Percentiles rank a stretch among this genome's conserved stretches.
Conservation (phyloP, 1,140 invertebrate genomes). For the Heliconius himera region DNA sequence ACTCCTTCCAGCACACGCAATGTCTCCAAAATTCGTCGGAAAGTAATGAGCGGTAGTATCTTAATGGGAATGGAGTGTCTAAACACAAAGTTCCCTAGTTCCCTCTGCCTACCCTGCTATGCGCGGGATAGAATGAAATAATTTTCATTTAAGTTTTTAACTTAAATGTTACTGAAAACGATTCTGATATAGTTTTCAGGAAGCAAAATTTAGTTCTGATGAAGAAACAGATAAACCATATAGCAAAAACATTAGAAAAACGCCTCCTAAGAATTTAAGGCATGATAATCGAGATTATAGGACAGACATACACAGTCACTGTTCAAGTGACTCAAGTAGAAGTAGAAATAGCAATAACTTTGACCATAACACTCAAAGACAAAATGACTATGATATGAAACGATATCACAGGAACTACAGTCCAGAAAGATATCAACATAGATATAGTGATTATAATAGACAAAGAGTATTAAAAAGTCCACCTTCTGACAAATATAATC, state of each 20-base stretch:
- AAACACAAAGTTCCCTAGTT: too few species aligned
- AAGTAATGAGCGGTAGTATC: too few species aligned
- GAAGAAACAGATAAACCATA: slow-evolving; percentile 52
- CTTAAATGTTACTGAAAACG: too few species aligned
- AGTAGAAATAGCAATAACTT: slow-evolving; percentile 37
- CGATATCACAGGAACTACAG: slow-evolving; percentile 44
- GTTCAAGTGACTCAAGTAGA: slow-evolving; percentile 34
- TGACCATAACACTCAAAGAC: slow-evolving; percentile 42
- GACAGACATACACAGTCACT: slow-evolving; percentile 15
- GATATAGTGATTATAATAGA: slow-evolving; percentile 37
- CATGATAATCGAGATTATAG: slow-evolving; percentile 32
- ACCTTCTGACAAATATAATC: slow-evolving; percentile 46
- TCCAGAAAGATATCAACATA: slow-evolving; percentile 43
- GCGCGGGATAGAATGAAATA: too few species aligned
- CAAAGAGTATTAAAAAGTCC: slow-evolving; percentile 49
- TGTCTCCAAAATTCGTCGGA: too few species aligned
- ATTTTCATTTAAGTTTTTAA: too few species aligned
- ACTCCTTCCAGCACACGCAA: too few species aligned
- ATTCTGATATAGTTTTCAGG: slow-evolving; percentile 29
- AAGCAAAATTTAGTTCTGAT: slow-evolving; percentile 55
- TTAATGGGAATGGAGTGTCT: too few species aligned
- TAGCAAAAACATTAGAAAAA: slow-evolving; percentile 34
- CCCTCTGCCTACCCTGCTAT: too few species aligned
- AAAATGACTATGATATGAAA: slow-evolving; percentile 48
- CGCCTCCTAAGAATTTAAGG: slow-evolving; percentile 22